Base-by-base conservation (phyloP, 2,113 vertebrate species). In the Nycticebus coucang region DNA sequence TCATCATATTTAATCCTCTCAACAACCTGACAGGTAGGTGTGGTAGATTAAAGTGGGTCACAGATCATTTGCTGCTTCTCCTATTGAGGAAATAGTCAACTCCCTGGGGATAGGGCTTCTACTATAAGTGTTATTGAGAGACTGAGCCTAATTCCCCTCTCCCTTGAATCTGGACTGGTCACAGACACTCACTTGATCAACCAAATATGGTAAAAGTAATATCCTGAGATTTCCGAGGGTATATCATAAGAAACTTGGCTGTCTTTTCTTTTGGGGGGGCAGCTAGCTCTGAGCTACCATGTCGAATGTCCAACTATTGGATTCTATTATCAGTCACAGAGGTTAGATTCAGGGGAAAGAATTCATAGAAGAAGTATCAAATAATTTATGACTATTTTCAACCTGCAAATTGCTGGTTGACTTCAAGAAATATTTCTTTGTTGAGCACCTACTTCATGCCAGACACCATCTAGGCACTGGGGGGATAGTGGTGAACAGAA, bases 1-100 rank as follows among this genome's bases (percentile, higher is more conserved):
- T 95, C 85, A 94, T 93, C 68, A 0, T 12, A 17, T 50, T 72
- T 94, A 94, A 94, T 96, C 93, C 75, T 77, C 53, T 96, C 82
- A 87, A 59, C 79, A 59, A 18, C 66, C 30, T 55, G 79, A 95
- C 75, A 94, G 89, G 90, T 19, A 53, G 92, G 91, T n/a, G 86
- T 50, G 89, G 79, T 33, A 78, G 59, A 93, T 87, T 95, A 66
- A 96, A 60, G 74, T 18, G 18, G 41, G 13, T 55, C n/a, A 41
- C 79, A 91, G 60, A 86, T 18, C 59, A 78, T 60, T 21, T 0
- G 13, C 21, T 57, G 66, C 89, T 71, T 64, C 60, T 78, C 75
- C 69, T 64, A 3, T 0, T 0, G 30, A 57, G 55, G 13, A 53
- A 13, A 19, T 13, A 33, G 35, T 28, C 59, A 28, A 12, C 28